Percentiles rank a stretch among this genome's conserved stretches.
These are phyloP conservation scores for Leptinotarsa peninsularis DNA, from an alignment of 2,888 invertebrate species.

Conservation along the genomic window DNA sequence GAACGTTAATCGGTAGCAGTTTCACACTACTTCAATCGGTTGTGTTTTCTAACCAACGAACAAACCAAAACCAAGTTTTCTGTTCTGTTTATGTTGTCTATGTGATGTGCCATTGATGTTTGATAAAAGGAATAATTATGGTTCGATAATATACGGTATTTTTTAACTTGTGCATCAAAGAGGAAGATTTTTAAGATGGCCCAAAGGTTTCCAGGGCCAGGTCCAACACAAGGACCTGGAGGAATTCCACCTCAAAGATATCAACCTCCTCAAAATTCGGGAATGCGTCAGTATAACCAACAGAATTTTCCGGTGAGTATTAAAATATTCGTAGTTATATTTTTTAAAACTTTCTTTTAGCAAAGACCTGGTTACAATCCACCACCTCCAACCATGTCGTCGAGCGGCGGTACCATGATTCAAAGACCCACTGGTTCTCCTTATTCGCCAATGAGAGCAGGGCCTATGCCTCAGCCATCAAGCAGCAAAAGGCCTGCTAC, in stretches of 20 bases:
- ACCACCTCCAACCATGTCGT: slow-evolving; percentile 73
- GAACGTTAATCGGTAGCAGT: too few species aligned
- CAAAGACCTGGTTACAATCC: slow-evolving; percentile 71
- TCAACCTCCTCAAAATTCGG: slow-evolving; percentile 73
- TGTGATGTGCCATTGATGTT: too few species aligned
- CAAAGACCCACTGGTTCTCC: slow-evolving; percentile 70
- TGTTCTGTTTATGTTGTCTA: too few species aligned
- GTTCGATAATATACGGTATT: background rate
- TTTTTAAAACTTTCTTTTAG: slow-evolving; percentile 31
- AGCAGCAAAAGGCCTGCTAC: slow-evolving; percentile 74
- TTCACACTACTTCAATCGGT: too few species aligned
- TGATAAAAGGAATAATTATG: background rate
- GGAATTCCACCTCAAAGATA: slow-evolving; percentile 72
- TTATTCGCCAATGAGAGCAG: slow-evolving; percentile 73
- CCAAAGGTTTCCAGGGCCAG: slow-evolving; percentile 70
- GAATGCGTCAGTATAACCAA: slow-evolving; percentile 77
- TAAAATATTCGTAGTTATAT: slow-evolving; percentile 9
- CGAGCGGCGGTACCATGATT: slow-evolving; percentile 70
- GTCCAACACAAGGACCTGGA: slow-evolving; percentile 68
- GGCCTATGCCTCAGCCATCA: slow-evolving; percentile 71
- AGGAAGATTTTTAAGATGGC: slow-evolving; percentile 64
- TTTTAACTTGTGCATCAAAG: background rate
- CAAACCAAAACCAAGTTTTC: too few species aligned
- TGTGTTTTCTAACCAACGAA: too few species aligned
- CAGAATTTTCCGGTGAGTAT: slow-evolving; percentile 81